phyloP scores from a whole-genome alignment of 2,797 vertebrate species.

The Rhincodon typus region DNA sequence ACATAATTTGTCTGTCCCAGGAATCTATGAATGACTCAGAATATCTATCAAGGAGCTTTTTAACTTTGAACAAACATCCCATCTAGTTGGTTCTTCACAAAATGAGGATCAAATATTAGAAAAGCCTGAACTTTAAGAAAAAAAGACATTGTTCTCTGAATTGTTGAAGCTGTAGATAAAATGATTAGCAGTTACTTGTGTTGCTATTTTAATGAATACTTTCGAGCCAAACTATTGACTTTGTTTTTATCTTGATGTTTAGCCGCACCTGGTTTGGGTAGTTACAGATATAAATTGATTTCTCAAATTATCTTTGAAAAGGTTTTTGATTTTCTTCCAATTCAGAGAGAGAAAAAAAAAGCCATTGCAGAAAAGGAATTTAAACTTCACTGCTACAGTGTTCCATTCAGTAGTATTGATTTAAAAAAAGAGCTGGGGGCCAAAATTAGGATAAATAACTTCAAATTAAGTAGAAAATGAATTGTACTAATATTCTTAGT shows the following conservation, averaged over 20 bases:
- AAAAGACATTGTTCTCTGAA: background rate
- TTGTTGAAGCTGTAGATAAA: background rate
- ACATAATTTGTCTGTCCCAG: no score
- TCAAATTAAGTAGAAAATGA: background rate
- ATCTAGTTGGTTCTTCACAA: background rate
- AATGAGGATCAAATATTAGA: background rate
- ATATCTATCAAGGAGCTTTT: no score
- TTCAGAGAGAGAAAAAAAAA: background rate
- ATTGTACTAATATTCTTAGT: background rate
- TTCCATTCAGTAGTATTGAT: background rate
- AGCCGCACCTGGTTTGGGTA: background rate
- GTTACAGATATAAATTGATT: background rate
- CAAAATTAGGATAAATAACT: background rate
- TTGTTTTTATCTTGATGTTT: background rate
- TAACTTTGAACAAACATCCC: no score
- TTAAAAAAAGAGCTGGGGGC: background rate
- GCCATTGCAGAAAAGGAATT: background rate
- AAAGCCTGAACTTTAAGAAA: background rate
- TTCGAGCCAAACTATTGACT: background rate
- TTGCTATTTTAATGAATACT: background rate
- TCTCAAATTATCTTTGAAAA: background rate
- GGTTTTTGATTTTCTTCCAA: background rate
- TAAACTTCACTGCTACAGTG: no score
- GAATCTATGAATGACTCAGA: no score
- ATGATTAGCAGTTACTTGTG: background rate